phyloP scores from a whole-genome alignment of 2,888 invertebrate species.

The Acrocera orbiculus region DNA sequence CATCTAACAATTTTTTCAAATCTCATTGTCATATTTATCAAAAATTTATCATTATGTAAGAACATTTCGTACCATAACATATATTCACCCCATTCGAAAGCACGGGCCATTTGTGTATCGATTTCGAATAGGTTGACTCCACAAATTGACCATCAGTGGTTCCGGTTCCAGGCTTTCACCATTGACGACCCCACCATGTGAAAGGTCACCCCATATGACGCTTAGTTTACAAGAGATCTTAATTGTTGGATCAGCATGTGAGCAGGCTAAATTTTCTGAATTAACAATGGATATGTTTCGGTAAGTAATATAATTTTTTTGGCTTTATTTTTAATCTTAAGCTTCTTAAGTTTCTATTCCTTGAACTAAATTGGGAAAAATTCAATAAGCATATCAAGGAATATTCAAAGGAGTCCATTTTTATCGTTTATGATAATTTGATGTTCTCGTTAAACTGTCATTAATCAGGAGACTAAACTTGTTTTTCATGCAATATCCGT shows the following conservation, averaged over 20 bases:
- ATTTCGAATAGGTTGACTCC: conserved; percentile 31
- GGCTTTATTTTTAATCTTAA: neutral
- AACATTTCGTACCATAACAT: conserved; percentile 24
- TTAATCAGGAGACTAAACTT: too few relatives aligned
- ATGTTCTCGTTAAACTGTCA: too few relatives aligned
- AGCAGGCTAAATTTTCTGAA: conserved; percentile 93
- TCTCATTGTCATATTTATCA: neutral
- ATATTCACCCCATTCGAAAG: conserved; percentile 27
- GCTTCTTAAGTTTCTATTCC: too few relatives aligned
- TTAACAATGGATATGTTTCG: conserved; percentile 92
- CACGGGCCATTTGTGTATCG: conserved; percentile 30
- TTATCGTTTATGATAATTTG: too few relatives aligned
- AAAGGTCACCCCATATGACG: conserved; percentile 71
- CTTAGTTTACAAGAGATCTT: conserved; percentile 82
- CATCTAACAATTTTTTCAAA: neutral
- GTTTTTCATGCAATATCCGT: too few relatives aligned
- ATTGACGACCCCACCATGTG: conserved; percentile 70
- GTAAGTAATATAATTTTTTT: conserved; percentile 17
- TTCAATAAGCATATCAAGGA: too few relatives aligned
- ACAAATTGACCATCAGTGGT: conserved; percentile 30
- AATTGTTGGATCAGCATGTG: conserved; percentile 81
- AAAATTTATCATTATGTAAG: conserved; percentile 13
- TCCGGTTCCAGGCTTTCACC: conserved; percentile 54
- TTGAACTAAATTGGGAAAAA: too few relatives aligned
- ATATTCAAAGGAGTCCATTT: too few relatives aligned